phyloP scores from a whole-genome alignment of 1,140 invertebrate species.

The Portunus trituberculatus region DNA sequence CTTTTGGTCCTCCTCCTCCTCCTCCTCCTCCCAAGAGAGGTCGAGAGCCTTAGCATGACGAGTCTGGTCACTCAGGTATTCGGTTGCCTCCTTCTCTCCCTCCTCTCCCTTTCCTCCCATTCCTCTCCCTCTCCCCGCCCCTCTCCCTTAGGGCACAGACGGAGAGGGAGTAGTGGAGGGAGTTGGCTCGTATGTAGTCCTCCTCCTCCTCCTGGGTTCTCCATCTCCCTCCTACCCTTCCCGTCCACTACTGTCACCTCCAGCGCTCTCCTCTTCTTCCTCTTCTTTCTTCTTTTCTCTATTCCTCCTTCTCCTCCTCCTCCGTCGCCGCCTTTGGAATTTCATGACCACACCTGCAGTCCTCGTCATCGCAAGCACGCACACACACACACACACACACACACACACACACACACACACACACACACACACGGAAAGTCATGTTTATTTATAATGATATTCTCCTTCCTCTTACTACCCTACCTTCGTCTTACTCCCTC shows the following conservation, averaged over 20 bases:
- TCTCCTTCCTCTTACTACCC: background rate
- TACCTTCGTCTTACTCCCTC: background rate
- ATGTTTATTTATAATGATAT: conserved; percentile 12
- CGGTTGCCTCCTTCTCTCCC: background rate
- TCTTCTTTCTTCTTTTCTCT: too few species aligned
- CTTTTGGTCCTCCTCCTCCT: background rate
- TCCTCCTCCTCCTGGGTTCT: background rate
- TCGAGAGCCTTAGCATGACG: conserved; percentile 11
- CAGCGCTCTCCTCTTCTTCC: too few species aligned
- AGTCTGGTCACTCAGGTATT: conserved; percentile 21
- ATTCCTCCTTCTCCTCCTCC: too few species aligned
- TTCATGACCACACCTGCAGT: conserved; percentile 6
- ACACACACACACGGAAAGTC: background rate
- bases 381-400: background rate
- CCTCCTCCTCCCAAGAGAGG: background rate
- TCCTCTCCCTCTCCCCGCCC: background rate
- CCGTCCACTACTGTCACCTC: background rate
- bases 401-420: background rate
- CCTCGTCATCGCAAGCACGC: background rate
- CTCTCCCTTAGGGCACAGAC: background rate
- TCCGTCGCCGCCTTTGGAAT: background rate
- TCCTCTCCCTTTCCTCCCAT: background rate
- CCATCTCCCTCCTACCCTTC: background rate
- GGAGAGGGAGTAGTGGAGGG: background rate
- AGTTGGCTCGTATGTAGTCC: background rate